Evolutionary conservation across 2,113 vertebrate species (phyloP).

Genomic region (Anoura caudifer): DNA sequence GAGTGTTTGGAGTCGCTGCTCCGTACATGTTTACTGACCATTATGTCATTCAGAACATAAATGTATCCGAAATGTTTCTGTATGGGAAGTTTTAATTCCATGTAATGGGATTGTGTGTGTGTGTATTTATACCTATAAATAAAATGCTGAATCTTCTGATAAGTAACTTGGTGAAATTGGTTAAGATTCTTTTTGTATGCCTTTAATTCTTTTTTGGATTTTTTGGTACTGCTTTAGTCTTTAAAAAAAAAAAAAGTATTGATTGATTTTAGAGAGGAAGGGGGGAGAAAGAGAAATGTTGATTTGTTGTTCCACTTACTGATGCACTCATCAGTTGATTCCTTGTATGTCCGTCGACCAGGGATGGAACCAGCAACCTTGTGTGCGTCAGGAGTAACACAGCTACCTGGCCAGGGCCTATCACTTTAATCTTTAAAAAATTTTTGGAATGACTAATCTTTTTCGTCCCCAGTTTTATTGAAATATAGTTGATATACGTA

Average conservation of each 20-base stretch:
- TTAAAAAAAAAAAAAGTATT: no score
- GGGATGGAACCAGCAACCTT: not conserved
- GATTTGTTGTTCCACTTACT: no score
- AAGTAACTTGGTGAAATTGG: not conserved
- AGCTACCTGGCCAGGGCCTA: not conserved
- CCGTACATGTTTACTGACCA: not conserved
- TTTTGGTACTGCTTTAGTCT: no score
- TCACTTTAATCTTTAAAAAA: not conserved
- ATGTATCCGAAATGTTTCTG: not conserved
- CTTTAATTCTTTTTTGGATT: not conserved
- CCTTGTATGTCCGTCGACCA: no score
- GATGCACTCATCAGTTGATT: no score
- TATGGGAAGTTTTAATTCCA: not conserved
- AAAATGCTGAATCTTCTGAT: not conserved
- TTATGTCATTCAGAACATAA: not conserved
- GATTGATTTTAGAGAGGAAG: no score
- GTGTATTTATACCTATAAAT: not conserved
- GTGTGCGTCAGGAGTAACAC: not conserved
- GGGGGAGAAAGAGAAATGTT: no score
- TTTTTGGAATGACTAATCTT: not conserved
- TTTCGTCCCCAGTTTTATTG: not conserved
- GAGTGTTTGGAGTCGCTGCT: not conserved
- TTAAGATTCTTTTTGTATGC: not conserved
- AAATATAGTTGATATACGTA: not conserved
- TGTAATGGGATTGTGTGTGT: not conserved